phyloP scores from a whole-genome alignment of 2,113 vertebrate genomes.

The Sturnus vulgaris region DNA sequence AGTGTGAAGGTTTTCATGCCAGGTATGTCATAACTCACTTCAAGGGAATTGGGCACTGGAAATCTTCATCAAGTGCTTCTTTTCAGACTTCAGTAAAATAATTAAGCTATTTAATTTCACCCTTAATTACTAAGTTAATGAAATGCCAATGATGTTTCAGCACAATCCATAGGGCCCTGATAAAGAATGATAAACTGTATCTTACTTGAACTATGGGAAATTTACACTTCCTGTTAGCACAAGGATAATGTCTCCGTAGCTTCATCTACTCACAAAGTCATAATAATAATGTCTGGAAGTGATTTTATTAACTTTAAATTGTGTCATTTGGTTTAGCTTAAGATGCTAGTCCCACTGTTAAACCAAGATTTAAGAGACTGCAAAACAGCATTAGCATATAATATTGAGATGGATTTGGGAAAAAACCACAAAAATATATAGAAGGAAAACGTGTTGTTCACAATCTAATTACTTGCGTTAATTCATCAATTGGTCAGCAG shows the following conservation, averaged over 20 bases:
- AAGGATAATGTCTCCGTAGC: not conserved
- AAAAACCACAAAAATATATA: not conserved
- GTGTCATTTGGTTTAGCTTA: not conserved
- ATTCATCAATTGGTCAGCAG: not conserved
- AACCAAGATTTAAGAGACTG: not conserved
- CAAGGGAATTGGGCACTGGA: not conserved
- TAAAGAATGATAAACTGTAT: slow-evolving; percentile 18
- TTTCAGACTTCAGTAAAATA: slow-evolving; percentile 32
- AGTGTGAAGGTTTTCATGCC: not conserved
- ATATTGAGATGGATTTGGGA: not conserved
- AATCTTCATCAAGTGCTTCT: slow-evolving; percentile 14
- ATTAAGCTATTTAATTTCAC: slow-evolving; percentile 43
- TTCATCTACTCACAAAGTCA: not conserved
- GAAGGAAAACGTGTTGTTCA: not conserved
- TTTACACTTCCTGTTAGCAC: not conserved
- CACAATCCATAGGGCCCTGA: not conserved
- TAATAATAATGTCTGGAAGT: not conserved
- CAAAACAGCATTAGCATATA: not conserved
- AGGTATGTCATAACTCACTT: slow-evolving; percentile 27
- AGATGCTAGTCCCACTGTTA: not conserved
- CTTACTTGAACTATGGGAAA: slow-evolving; percentile 1
- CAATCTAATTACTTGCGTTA: not conserved
- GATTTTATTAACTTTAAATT: not conserved
- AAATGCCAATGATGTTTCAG: slow-evolving; percentile 27
- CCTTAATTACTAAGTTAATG: slow-evolving; percentile 45